Base-by-base conservation (phyloP, 2,888 invertebrate genomes). In the Eupelmus urozonus region DNA sequence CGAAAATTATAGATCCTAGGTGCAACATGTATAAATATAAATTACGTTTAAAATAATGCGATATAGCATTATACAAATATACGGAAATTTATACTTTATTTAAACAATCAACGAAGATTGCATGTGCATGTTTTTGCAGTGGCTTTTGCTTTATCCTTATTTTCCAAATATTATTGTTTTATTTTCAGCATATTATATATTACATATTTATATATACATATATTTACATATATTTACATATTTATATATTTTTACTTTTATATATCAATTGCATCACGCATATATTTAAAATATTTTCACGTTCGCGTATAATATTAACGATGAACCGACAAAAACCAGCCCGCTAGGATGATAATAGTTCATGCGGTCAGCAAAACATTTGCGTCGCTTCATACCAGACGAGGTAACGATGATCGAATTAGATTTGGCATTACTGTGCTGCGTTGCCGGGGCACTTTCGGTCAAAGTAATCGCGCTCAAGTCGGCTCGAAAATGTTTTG, bases 111-210 rank as follows among this genome's bases (percentile, higher is more conserved):
- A 20, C 0, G n/a, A 63, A 53, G 65, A 71, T 51, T 63, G 79
- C 79, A 81, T 81, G 80, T 83, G 83, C 79, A 79, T 76, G 79
- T 20, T 45, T n/a, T 69, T 76, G 65, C 16, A 63, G 73, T 79
- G 60, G 82, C 81, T 83, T 81, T 59, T 51, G 80, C 78, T 81
- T 83, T 79, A 42, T 57, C 81, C 79, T 70, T 72, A 76, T 76
- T 45, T 80, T 77, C 45, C 55, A 74, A 60, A 59, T 76, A 65
- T 45, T 62, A 57, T 49, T 65, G 25, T 13, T 27, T 34, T 60
- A 49, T 69, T 69, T 60, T 51, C 45, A 51, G 42, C 9, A 66
- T n/a, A n/a, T n/a, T n/a, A n/a, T n/a, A n/a, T n/a, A n/a, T n/a
- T n/a, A n/a, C n/a, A n/a, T n/a, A n/a, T n/a, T n/a, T n/a, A n/a